phyloP scores from a whole-genome alignment of 2,113 vertebrate species.

The Leucoraja erinaceus region DNA sequence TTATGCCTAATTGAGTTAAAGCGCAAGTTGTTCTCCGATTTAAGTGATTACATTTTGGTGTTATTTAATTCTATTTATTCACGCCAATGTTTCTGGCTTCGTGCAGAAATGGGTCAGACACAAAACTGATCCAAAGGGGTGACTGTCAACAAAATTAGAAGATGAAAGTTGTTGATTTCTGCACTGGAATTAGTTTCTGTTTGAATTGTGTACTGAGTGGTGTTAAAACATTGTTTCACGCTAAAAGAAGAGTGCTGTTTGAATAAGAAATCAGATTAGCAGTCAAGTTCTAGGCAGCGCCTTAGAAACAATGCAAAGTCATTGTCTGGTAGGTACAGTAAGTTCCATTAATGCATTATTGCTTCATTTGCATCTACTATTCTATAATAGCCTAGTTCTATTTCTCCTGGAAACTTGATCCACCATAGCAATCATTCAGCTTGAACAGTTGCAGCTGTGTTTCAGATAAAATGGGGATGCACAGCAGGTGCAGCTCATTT shows the following conservation, averaged over 20 bases:
- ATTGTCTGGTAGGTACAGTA: background rate
- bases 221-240: background rate
- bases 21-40: background rate
- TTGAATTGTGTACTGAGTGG: background rate
- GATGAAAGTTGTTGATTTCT: background rate
- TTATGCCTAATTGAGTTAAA: background rate
- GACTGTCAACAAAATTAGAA: background rate
- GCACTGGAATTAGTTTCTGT: background rate
- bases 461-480: background rate
- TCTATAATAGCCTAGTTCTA: background rate
- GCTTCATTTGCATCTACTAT: background rate
- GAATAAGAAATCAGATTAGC: background rate
- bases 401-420: background rate
- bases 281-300: background rate
- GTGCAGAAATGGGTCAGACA: background rate
- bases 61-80: background rate
- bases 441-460: background rate
- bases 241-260: background rate
- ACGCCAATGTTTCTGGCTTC: background rate
- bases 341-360: background rate
- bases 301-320: background rate
- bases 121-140: background rate
- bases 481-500: background rate
- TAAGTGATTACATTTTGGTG: background rate
- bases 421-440: background rate